Conservation (phyloP, 2,113 vertebrate genomes). For the Xiphias gladius region DNA sequence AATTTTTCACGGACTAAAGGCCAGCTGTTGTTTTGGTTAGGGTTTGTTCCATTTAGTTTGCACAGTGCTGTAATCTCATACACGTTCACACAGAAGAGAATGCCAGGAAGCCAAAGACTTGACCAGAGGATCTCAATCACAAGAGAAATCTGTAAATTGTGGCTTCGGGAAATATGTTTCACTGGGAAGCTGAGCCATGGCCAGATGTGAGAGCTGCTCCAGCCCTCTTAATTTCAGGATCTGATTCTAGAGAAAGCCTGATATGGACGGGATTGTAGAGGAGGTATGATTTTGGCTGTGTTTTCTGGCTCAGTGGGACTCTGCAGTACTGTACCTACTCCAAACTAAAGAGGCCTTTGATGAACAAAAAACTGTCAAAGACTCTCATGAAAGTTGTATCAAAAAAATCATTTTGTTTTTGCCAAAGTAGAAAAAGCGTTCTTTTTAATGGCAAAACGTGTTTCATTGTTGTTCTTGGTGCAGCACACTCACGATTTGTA, state of each 20-base stretch:
- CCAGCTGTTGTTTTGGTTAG: conserved; percentile 73
- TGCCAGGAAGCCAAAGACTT: conserved; percentile 80
- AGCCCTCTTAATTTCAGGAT: conserved; percentile 43
- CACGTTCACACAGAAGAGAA: conserved; percentile 74
- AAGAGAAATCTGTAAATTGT: conserved; percentile 67
- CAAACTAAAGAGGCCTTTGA: conserved; percentile 85
- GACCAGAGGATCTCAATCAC: conserved; percentile 68
- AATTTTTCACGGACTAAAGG: conserved; percentile 79
- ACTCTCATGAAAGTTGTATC: conserved; percentile 68
- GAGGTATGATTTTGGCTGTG: conserved; percentile 45
- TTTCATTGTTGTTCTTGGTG: conserved; percentile 65
- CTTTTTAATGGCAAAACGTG: conserved; percentile 62
- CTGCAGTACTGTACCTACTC: conserved; percentile 72
- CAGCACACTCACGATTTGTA: conserved; percentile 73
- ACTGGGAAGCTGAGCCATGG: conserved; percentile 63
- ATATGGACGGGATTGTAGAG: conserved; percentile 56
- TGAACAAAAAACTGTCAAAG: conserved; percentile 78
- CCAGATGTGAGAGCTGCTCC: conserved; percentile 58
- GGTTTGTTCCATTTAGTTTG: conserved; percentile 80
- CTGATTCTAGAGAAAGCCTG: conserved; percentile 51
- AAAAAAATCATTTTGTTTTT: conserved; percentile 59
- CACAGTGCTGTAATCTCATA: conserved; percentile 83
- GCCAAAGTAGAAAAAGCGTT: conserved; percentile 77
- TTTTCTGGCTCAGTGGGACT: conserved; percentile 68
- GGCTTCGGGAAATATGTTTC: conserved; percentile 49